Evolutionary conservation across 2,888 invertebrate genomes (phyloP), one percentile per base, ranked within the genome.

Genomic region (Apoderus coryli): DNA sequence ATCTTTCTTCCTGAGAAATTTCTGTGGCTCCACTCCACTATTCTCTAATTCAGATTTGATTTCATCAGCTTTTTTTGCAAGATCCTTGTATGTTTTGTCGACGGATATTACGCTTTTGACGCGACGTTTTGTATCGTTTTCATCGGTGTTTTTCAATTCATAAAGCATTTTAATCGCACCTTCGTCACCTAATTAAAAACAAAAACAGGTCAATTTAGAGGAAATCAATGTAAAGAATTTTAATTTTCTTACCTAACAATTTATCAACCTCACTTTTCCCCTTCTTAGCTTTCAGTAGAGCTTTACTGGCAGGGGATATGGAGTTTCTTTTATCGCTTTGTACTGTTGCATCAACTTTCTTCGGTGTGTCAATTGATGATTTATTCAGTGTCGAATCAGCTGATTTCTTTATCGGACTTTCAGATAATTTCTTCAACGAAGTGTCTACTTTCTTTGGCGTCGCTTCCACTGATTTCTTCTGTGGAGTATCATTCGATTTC

Each of bases 141-240:
- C 60, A n/a, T 63, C 59, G 1, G 57, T 53, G 31, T 56, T 61
- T 44, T 82, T 80, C 2, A 85, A 67, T 12, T 81, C 76, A 48
- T 80, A 81, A 23, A 86, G 62, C 72, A 86, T 77, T 55, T 85
- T 85, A 2, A 81, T 76, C 3, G 85, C 84, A 2, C 86, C 85
- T 51, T 86, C 86, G 52, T 86, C 86, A 59, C 78, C 79, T n/a
- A n/a, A n/a, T n/a, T n/a, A n/a, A n/a, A n/a, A n/a, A n/a, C n/a
- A n/a, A n/a, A n/a, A n/a, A n/a, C n/a, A n/a, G n/a, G n/a, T n/a
- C n/a, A n/a, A n/a, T n/a, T n/a, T n/a, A n/a, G n/a, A n/a, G n/a
- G n/a, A n/a, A n/a, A n/a, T n/a, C n/a, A n/a, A n/a, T n/a, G n/a
- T n/a, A n/a, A n/a, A n/a, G n/a, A n/a, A n/a, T n/a, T n/a, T n/a